Evolutionary conservation across 2,888 invertebrate species (phyloP).

Genomic region (Clitarchus hookeri): DNA sequence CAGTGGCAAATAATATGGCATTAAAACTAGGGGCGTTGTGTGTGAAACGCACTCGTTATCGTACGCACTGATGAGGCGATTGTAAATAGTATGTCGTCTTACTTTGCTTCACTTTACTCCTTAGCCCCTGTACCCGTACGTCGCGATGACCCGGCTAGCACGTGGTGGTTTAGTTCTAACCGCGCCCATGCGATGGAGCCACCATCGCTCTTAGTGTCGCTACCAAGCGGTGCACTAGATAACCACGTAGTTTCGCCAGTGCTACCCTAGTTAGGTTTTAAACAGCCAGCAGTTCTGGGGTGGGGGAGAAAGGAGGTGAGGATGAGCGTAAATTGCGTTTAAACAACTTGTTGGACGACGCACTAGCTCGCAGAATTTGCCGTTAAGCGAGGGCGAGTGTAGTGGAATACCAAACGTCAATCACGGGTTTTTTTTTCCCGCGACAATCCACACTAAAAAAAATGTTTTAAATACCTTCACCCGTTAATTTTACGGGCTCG

Average conservation of each 20-base stretch:
- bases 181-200: not conserved
- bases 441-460: not conserved
- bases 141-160: not conserved
- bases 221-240: not conserved
- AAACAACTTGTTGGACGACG: not conserved
- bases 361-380: not conserved
- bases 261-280: not conserved
- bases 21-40: too few species aligned
- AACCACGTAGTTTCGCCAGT: conserved; percentile 18
- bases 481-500: not conserved
- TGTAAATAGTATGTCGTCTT: too few species aligned
- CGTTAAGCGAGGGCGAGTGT: not conserved
- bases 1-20: too few species aligned
- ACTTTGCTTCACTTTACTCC: too few species aligned
- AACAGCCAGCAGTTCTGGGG: not conserved
- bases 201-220: conserved; percentile 20
- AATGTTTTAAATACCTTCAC: conserved; percentile 6
- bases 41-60: too few species aligned
- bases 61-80: too few species aligned
- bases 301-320: not conserved
- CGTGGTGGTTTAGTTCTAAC: not conserved
- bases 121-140: not conserved
- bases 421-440: not conserved
- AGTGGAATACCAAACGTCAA: not conserved
- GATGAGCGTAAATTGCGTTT: not conserved